These are phyloP conservation scores for Lagodon rhomboides DNA, from an alignment of 2,797 vertebrate species.

Conservation along the genomic window DNA sequence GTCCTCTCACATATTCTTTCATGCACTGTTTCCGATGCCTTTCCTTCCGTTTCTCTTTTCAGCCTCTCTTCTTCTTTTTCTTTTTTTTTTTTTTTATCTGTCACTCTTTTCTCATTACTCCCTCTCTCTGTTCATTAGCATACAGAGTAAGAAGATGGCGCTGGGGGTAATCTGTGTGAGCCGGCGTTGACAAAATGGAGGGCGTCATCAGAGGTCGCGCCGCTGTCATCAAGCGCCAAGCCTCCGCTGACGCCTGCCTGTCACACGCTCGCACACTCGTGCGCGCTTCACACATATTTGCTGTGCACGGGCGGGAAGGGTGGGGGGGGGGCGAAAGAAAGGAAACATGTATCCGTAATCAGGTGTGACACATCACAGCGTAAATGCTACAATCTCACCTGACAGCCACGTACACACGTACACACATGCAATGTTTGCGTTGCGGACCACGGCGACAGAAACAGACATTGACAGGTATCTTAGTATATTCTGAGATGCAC, in stretches of 20 bases:
- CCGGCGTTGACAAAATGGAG: conserved; percentile 85
- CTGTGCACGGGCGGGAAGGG: not conserved
- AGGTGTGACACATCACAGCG: conserved; percentile 84
- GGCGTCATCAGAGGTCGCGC: conserved; percentile 82
- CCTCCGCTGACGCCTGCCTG: conserved; percentile 76
- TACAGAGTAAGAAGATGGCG: conserved; percentile 87
- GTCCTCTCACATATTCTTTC: conserved; percentile 33
- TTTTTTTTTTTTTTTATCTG: conserved; percentile 51
- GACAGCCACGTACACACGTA: conserved; percentile 73
- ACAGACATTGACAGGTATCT: conserved; percentile 78
- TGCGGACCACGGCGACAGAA: conserved; percentile 64
- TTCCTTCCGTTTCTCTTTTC: conserved; percentile 21
- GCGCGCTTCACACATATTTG: conserved; percentile 32
- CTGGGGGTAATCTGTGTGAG: conserved; percentile 79
- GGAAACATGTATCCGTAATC: conserved; percentile 80
- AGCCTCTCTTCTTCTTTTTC: not conserved
- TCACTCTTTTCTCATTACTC: conserved; percentile 79
- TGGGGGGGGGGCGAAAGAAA: conserved; percentile 23
- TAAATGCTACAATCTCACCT: conserved; percentile 79
- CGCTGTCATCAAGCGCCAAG: conserved; percentile 75
- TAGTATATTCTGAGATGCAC: conserved; percentile 64
- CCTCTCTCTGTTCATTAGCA: conserved; percentile 82
- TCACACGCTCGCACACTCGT: conserved; percentile 52
- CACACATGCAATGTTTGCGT: conserved; percentile 48
- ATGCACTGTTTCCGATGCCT: conserved; percentile 35